These are phyloP conservation scores for Harpalus rufipes DNA, from an alignment of 2,888 invertebrate genomes.

Conservation along the genomic window DNA sequence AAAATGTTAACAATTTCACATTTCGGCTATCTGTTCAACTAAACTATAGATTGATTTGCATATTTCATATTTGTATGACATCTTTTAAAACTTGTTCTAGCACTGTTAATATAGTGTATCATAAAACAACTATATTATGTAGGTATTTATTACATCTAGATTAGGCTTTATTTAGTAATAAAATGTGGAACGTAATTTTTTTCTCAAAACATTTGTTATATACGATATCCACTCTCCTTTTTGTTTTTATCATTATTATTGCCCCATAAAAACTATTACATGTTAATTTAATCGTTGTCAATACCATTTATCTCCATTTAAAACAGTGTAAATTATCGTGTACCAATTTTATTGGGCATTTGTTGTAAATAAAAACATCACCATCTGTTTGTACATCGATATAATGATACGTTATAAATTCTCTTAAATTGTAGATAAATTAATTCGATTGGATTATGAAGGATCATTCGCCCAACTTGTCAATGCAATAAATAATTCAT, in stretches of 20 bases:
- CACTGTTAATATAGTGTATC: too few species aligned
- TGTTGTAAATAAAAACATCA: background rate
- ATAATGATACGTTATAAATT: slow-evolving; percentile 12
- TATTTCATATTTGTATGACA: too few species aligned
- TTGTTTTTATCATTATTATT: background rate
- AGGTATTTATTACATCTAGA: too few species aligned
- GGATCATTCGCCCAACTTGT: slow-evolving; percentile 25
- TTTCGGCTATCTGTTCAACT: too few species aligned
- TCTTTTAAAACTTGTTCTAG: too few species aligned
- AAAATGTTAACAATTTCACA: too few species aligned
- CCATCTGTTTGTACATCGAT: background rate
- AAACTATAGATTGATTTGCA: too few species aligned
- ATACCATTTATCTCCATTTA: background rate
- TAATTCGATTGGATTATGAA: slow-evolving; percentile 8
- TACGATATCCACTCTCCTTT: too few species aligned
- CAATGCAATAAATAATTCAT: slow-evolving; percentile 25
- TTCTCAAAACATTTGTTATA: too few species aligned
- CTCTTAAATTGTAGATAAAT: slow-evolving; percentile 34
- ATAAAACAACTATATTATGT: too few species aligned
- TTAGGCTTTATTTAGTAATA: too few species aligned
- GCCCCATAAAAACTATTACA: background rate
- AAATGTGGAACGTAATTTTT: too few species aligned
- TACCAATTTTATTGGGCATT: background rate
- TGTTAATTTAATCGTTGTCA: background rate
- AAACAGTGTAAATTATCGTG: background rate